These are phyloP conservation scores for Capromys pilorides DNA, from an alignment of 2,797 vertebrate genomes.

Conservation along the genomic window DNA sequence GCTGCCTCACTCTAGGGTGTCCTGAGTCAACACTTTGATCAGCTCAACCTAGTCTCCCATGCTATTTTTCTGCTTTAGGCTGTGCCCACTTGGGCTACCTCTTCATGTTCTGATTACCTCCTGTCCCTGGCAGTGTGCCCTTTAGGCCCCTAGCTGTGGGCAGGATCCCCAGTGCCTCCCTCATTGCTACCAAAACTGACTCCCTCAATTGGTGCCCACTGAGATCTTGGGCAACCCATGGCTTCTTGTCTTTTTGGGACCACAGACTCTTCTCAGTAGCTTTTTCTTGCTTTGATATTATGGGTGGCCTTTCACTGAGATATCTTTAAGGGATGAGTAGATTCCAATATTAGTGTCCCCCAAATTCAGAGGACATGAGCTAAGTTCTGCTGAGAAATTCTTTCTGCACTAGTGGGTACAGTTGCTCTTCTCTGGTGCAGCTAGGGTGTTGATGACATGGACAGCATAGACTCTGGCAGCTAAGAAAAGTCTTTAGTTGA, in stretches of 20 bases:
- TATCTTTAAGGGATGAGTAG: background rate
- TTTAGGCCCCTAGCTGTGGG: too few relatives aligned
- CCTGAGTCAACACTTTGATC: background rate
- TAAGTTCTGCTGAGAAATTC: background rate
- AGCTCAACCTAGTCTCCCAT: too few relatives aligned
- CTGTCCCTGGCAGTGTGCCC: accelerated
- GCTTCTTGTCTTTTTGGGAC: too few relatives aligned
- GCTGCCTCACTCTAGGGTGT: too few relatives aligned
- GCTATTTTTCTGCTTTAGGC: background rate
- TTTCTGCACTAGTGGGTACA: accelerated
- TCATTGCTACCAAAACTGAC: background rate
- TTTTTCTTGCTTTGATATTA: background rate
- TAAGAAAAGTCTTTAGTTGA: background rate
- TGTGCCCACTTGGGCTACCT: background rate
- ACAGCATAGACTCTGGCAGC: background rate
- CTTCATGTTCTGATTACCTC: background rate
- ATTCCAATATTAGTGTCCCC: background rate
- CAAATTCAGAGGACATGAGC: background rate
- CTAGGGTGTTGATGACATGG: accelerated
- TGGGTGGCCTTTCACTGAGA: background rate
- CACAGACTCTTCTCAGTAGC: background rate
- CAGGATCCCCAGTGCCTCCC: too few relatives aligned
- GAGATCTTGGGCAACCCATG: accelerated
- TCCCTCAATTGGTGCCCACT: accelerated
- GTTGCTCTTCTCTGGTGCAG: background rate